Conservation (phyloP, 2,797 vertebrate species). For the Anolis apletophallus region DNA sequence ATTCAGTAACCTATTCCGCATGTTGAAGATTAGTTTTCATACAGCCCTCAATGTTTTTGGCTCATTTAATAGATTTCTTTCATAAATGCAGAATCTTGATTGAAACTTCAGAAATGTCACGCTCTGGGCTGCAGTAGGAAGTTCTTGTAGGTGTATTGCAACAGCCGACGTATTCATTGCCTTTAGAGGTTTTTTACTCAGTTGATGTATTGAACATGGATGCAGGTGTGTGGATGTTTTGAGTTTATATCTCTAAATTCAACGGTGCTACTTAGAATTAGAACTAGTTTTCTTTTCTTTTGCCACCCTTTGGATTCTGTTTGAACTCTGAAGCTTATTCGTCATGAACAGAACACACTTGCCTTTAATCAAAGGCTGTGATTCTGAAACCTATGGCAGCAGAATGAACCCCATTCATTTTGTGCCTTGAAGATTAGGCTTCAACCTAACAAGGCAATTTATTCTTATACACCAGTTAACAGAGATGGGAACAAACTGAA, state of each 20-base stretch:
- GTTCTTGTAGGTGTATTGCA: slow-evolving; percentile 49
- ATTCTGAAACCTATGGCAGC: slow-evolving; percentile 39
- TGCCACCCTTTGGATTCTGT: slow-evolving; percentile 52
- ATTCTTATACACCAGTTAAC: slow-evolving; percentile 58
- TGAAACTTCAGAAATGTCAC: slow-evolving; percentile 75
- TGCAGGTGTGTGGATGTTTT: slow-evolving; percentile 54
- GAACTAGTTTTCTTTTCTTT: slow-evolving; percentile 51
- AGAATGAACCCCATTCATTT: slow-evolving; percentile 41
- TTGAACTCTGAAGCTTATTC: slow-evolving; percentile 63
- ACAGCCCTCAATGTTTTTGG: slow-evolving; percentile 66
- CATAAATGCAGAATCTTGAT: slow-evolving; percentile 58
- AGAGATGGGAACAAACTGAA: slow-evolving; percentile 50
- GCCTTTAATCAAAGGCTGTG: slow-evolving; percentile 48
- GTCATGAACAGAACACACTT: slow-evolving; percentile 27
- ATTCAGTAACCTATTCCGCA: slow-evolving; percentile 71
- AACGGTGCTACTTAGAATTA: slow-evolving; percentile 38
- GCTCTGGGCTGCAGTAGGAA: slow-evolving; percentile 57
- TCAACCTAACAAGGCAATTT: slow-evolving; percentile 19
- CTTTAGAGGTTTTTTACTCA: slow-evolving; percentile 44
- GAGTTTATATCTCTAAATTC: slow-evolving; percentile 43
- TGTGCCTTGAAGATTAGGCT: slow-evolving; percentile 20
- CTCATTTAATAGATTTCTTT: slow-evolving; percentile 65
- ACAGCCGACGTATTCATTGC: slow-evolving; percentile 60
- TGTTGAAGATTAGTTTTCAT: slow-evolving; percentile 57
- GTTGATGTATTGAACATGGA: slow-evolving; percentile 40